A percentile compares a stretch with the other conserved stretches of the same genome.
phyloP scores from a whole-genome alignment of 1,140 invertebrate species.

The Diabrotica virgifera region DNA sequence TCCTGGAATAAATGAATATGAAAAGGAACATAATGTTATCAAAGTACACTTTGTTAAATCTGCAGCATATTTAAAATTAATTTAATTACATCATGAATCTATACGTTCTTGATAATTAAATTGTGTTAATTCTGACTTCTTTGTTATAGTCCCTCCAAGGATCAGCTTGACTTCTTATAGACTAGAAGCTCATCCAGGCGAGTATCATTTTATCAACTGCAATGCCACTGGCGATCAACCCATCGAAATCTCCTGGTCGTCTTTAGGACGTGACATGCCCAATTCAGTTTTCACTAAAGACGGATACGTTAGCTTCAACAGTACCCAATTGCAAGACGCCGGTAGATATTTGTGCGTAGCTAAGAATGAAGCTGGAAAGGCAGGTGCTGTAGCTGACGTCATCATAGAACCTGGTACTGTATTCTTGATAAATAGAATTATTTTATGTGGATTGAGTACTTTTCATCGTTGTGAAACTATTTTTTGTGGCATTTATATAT shows the following conservation, averaged over 20 bases:
- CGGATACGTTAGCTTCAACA: constrained; percentile 64
- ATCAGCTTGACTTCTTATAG: constrained; percentile 69
- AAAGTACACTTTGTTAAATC: no score
- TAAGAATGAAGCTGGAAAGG: constrained; percentile 64
- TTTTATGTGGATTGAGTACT: no score
- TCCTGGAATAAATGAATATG: no score
- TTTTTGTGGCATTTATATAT: no score
- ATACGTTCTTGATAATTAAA: neutral
- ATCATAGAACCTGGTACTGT: constrained; percentile 61
- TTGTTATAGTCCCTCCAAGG: constrained; percentile 55
- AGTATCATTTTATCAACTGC: constrained; percentile 74
- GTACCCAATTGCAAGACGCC: constrained; percentile 76
- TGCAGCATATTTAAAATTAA: no score
- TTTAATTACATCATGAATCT: neutral
- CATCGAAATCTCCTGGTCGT: constrained; percentile 74
- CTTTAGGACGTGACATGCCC: constrained; percentile 63
- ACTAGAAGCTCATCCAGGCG: constrained; percentile 74
- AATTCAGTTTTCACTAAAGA: constrained; percentile 55
- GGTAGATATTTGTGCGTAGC: constrained; percentile 83
- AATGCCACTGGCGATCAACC: constrained; percentile 73
- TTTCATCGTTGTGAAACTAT: no score
- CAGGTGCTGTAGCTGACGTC: constrained; percentile 76
- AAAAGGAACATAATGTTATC: no score
- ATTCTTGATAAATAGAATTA: no score
- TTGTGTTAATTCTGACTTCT: neutral